Evolutionary conservation across 2,888 invertebrate species (phyloP), one percentile per base, ranked within the genome.

Genomic region (Phlogophora meticulosa): DNA sequence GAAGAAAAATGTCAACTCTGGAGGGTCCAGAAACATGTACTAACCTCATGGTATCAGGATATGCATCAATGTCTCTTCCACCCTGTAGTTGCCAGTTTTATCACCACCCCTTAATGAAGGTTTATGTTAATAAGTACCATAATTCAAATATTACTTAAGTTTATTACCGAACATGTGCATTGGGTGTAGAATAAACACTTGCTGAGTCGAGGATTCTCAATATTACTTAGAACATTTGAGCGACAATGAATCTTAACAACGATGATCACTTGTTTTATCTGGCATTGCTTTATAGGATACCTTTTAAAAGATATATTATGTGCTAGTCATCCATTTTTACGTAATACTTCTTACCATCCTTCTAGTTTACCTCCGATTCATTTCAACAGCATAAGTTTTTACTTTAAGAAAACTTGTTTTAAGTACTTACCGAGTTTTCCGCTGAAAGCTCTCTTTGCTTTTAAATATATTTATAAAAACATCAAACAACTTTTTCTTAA

Each of bases 21-120:
- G n/a, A n/a, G n/a, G n/a, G n/a, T n/a, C n/a, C n/a, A n/a, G n/a
- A n/a, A n/a, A n/a, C n/a, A n/a, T n/a, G n/a, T n/a, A n/a, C n/a
- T n/a, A n/a, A n/a, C n/a, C n/a, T n/a, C n/a, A n/a, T n/a, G n/a
- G n/a, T n/a, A n/a, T n/a, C n/a, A n/a, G n/a, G n/a, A n/a, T n/a
- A n/a, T n/a, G n/a, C n/a, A n/a, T n/a, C n/a, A n/a, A n/a, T n/a
- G n/a, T n/a, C n/a, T n/a, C n/a, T n/a, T n/a, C n/a, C n/a, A n/a
- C n/a, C n/a, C n/a, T n/a, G n/a, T n/a, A 38, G 2, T 34, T 51
- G 46, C 32, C 52, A 24, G 45, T 42, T 32, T 52, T 55, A 56
- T 56, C n/a, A 51, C 13, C 22, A 15, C 1, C 11, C 15, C 9
- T 13, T 11, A 15, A 34, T 46, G 15, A 17, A 17, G 63, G 40